Evolutionary conservation across 2,888 invertebrate genomes (phyloP).

Genomic region (Drosophila dives): DNA sequence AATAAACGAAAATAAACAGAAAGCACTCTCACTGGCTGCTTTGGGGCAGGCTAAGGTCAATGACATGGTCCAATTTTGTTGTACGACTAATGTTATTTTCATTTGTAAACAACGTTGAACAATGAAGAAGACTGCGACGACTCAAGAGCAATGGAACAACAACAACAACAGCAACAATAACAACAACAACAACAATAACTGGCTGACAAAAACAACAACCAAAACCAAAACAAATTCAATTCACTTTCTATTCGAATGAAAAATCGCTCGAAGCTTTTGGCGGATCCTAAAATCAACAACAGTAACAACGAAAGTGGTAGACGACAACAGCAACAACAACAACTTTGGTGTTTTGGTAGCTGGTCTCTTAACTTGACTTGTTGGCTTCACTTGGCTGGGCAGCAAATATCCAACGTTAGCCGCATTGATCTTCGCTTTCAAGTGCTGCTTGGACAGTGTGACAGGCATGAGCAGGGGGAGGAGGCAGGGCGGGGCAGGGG

Average conservation of each 20-base stretch:
- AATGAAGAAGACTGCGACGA: constrained; percentile 55
- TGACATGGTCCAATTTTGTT: constrained; percentile 79
- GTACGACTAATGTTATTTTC: constrained; percentile 55
- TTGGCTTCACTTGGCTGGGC: constrained; percentile 39
- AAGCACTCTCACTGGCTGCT: constrained; percentile 79
- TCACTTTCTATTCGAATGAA: constrained; percentile 82
- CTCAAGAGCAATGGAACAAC: constrained; percentile 58
- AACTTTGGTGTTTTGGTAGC: constrained; percentile 49
- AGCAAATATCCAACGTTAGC: constrained; percentile 56
- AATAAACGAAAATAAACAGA: constrained; percentile 33
- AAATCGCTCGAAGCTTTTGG: constrained; percentile 70
- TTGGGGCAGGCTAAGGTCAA: constrained; percentile 74
- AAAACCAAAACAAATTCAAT: constrained; percentile 72
- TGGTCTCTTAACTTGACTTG: constrained; percentile 34
- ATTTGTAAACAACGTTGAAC: constrained; percentile 44
- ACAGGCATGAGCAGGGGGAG: constrained; percentile 11
- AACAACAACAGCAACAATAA: constrained; percentile 36
- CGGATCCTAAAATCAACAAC: constrained; percentile 56
- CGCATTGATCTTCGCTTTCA: constrained; percentile 72
- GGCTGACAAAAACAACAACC: constrained; percentile 37
- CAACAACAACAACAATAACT: constrained; percentile 26
- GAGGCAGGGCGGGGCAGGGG: constrained; percentile 32
- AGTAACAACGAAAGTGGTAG: constrained; percentile 76
- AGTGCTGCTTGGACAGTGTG: constrained; percentile 16
- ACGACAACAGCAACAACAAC: constrained; percentile 48